These are phyloP conservation scores for Zophobas atratus DNA, from an alignment of 1,140 invertebrate species.

Conservation along the genomic window DNA sequence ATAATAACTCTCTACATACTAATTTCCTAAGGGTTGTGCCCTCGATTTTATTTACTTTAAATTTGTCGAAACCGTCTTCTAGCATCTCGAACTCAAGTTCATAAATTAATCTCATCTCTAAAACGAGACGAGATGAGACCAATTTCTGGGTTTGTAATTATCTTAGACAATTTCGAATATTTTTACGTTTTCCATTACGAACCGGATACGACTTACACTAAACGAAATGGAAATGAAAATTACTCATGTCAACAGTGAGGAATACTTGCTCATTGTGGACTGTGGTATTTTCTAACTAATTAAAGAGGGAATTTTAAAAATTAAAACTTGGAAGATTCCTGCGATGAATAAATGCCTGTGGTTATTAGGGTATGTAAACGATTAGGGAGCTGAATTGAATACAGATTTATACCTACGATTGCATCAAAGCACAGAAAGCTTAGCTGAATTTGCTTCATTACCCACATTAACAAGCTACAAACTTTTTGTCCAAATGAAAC, in stretches of 20 bases:
- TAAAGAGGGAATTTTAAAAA: constrained; percentile 14
- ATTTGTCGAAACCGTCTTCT: constrained; percentile 18
- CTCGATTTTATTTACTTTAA: constrained; percentile 23
- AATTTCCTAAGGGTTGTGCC: constrained; percentile 3
- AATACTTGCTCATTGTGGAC: constrained; percentile 10
- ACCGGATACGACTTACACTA: neutral
- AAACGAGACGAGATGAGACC: constrained; percentile 16
- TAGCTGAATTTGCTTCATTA: too few relatives aligned
- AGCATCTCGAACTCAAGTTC: constrained; percentile 19
- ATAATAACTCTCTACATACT: constrained; percentile 14
- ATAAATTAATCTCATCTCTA: constrained; percentile 37
- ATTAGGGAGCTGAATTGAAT: neutral
- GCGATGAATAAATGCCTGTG: constrained; percentile 13
- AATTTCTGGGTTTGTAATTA: constrained; percentile 5
- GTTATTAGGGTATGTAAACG: constrained; percentile 20
- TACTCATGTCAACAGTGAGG: constrained; percentile 1
- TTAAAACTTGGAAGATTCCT: constrained; percentile 7
- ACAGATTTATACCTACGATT: too few relatives aligned
- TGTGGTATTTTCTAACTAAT: constrained; percentile 26
- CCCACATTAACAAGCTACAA: too few relatives aligned
- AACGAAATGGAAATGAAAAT: constrained; percentile 1
- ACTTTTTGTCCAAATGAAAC: too few relatives aligned
- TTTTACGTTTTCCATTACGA: neutral
- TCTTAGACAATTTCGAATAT: constrained; percentile 28
- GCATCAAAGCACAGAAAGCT: too few relatives aligned